Conservation (phyloP, 2,113 vertebrate genomes). For the Morone chrysops region DNA sequence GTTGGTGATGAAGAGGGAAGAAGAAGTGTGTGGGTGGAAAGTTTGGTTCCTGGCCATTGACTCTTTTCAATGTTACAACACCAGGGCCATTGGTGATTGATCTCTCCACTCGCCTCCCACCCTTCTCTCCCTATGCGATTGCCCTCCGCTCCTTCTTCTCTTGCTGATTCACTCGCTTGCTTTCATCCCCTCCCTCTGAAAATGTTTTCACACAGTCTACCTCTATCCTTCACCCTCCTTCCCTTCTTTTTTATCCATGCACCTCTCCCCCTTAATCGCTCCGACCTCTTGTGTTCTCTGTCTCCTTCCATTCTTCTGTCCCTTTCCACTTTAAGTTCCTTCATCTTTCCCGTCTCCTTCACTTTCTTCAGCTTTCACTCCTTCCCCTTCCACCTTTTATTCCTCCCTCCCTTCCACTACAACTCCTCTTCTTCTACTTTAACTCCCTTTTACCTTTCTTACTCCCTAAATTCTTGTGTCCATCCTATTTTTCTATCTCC, state of each 20-base stretch:
- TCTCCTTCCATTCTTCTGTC: background rate
- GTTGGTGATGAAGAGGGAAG: constrained; percentile 45
- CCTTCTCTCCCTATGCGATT: constrained; percentile 35
- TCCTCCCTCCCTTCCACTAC: background rate
- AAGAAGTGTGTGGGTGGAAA: constrained; percentile 64
- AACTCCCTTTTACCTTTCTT: background rate
- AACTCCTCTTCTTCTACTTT: background rate
- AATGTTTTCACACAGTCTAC: constrained; percentile 36
- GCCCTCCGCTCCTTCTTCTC: constrained; percentile 47
- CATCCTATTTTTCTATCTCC: background rate
- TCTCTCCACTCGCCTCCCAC: constrained; percentile 50
- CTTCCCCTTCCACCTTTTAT: background rate
- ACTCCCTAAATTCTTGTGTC: background rate
- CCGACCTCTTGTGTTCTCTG: background rate
- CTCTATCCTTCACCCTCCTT: background rate
- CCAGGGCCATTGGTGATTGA: constrained; percentile 60
- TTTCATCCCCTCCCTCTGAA: constrained; percentile 29
- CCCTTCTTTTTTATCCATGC: background rate
- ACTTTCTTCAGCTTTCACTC: background rate
- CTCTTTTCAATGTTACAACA: constrained; percentile 67
- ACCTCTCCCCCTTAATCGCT: background rate
- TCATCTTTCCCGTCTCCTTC: background rate
- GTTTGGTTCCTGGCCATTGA: constrained; percentile 70
- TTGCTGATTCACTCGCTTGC: constrained; percentile 34
- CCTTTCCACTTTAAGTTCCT: background rate